Conservation (phyloP, 2,888 invertebrate genomes). For the Pachycephus smyrnensis region DNA sequence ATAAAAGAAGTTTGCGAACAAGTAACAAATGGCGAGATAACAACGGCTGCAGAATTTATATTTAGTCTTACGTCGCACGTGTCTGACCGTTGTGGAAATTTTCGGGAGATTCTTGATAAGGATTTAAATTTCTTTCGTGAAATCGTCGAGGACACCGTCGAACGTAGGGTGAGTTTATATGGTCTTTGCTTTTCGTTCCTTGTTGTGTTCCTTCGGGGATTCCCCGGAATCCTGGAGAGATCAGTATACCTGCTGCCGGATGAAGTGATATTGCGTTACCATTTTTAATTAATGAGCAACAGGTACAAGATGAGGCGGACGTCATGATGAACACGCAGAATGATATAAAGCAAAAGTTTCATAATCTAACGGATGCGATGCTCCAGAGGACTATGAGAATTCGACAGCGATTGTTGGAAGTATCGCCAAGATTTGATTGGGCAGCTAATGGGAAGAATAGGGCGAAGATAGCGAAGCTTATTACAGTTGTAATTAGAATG, state of each 20-base stretch:
- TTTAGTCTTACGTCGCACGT: constrained; percentile 31
- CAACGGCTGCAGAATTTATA: constrained; percentile 37
- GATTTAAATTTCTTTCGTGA: constrained; percentile 39
- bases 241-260: not conserved
- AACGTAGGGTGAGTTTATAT: constrained; percentile 33
- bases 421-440: constrained; percentile 44
- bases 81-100: constrained; percentile 28
- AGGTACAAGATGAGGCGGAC: constrained; percentile 45
- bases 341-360: constrained; percentile 38
- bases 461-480: constrained; percentile 30
- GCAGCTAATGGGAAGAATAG: constrained; percentile 33
- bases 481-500: constrained; percentile 19
- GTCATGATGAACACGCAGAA: constrained; percentile 42
- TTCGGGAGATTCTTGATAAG: constrained; percentile 35
- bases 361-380: constrained; percentile 34
- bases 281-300: not conserved
- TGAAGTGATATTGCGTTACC: not conserved
- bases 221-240: not conserved
- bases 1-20: constrained; percentile 33
- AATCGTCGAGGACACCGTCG: constrained; percentile 39
- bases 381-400: constrained; percentile 36
- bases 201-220: not conserved
- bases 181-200: not conserved
- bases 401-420: constrained; percentile 35
- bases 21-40: constrained; percentile 34